Evolutionary conservation across 64 coral and sea anemone genomes (phyloP), one percentile per base, ranked within the genome.

Genomic region (Stylophora pistillata): DNA sequence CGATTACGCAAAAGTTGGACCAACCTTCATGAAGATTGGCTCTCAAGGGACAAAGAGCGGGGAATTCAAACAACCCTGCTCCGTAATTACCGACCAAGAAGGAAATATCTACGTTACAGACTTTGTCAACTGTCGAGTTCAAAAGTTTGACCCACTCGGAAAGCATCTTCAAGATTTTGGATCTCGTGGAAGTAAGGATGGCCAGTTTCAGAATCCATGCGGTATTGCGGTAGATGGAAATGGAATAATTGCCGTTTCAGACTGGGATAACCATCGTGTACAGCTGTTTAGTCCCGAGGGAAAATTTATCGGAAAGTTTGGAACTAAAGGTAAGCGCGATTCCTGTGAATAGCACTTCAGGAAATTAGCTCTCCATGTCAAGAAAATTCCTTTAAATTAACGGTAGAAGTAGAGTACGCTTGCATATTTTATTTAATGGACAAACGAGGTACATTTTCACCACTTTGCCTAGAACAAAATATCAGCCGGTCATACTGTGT

Each of bases 31-130:
- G 81, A 97, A 93, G 87, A 89, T 97, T 65, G 95, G 95, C 17
- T 93, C 91, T 34, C 87, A 90, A 72, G 95, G 95, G 32, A 89
- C 91, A n/a, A 97, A 97, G 57, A 87, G 82, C 59, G 95, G 95
- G 13, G 95, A 97, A 58, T 97, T 97, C 30, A 93, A 93, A 41
- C 95, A 97, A 61, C 94, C 94, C 74, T 92, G 94, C 65, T 92
- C 94, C n/a, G 94, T 96, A 0, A 79, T 88, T 32, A 90, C 94
- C 4, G 94, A 96, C 73, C 85, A 91, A 7, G 91, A 93, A 37
- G 94, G 89, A 26, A 93, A 96, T 58, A 96, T 96, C 56, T 96
- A 93, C 60, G 74, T 96, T 10, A 78, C 94, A 21, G 94, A 96
- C 69, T 96, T 96, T 60, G 94, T 96, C 14, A 96, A 96, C 82